Evolutionary conservation across 2,113 vertebrate species (phyloP), one percentile per base, ranked within the genome.

Genomic region (Phrynosoma platyrhinos): DNA sequence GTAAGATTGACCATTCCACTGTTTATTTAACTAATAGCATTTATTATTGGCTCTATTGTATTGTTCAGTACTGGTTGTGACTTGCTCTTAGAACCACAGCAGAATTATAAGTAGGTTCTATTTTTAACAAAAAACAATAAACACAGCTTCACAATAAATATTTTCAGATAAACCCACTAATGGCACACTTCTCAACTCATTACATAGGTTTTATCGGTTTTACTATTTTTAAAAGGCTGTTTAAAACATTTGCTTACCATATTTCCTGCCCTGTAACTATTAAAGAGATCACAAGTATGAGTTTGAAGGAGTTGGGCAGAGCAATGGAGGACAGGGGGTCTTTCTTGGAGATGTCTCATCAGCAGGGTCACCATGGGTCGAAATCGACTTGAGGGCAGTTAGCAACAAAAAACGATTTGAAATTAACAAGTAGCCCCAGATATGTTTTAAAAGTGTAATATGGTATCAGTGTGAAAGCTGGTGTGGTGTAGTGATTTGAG

Each of bases 181-280:
- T 10, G n/a, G 27, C 27, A 13, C 2, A n/a, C 52, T 32, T 71
- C 27, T 68, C 30, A 21, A 62, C 18, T 80, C 79, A 20, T 80
- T 47, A 77, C 42, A 52, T 32, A 52, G 32, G 8, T 23, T 52
- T 23, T 32, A 83, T 21, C 18, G 2, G 9, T 53, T 83, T 47
- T 52, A 69, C 21, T 69, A n/a, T 72, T 78, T 80, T 86, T 16
- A 1, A 75, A 76, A 82, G 21, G 9, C 62, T 55, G 12, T 62
- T 87, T 80, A 80, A 80, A 74, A 42, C 25, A 25, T 85, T 85
- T 36, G 68, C n/a, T 30, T 80, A 74, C 68, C 30, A 40, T 47
- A 86, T 47, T 74, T 52, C 32, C 84, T 9, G 23, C 40, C 16
- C 40, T 69, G n/a, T 71, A 82, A 86, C 47, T 47, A 47, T 7